Evolutionary conservation across 2,888 invertebrate genomes (phyloP).

Genomic region (Drosophila testacea): DNA sequence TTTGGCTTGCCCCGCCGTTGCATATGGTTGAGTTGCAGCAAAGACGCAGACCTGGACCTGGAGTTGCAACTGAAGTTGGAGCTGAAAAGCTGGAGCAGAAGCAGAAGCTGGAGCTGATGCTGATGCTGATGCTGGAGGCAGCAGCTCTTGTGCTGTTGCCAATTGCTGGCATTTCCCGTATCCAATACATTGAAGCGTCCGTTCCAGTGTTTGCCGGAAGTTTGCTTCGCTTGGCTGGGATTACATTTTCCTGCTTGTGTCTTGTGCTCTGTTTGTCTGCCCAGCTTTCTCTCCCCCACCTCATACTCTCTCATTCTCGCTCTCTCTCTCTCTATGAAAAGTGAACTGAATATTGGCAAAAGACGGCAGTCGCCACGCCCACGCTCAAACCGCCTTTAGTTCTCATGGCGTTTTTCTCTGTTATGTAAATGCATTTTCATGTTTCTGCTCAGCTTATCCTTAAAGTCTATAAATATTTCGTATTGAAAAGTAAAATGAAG

Average conservation of each 20-base stretch:
- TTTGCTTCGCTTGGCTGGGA: conserved; percentile 79
- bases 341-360: conserved; percentile 45
- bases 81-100: conserved; percentile 21
- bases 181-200: conserved; percentile 78
- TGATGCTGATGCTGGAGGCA: conserved; percentile 3
- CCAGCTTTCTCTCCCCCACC: conserved; percentile 12
- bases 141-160: conserved; percentile 60
- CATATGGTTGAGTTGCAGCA: conserved; percentile 30
- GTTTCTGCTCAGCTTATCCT: conserved; percentile 74
- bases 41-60: conserved; percentile 19
- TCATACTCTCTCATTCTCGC: neutral
- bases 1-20: conserved; percentile 14
- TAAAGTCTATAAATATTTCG: conserved; percentile 77
- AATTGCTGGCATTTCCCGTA: conserved; percentile 77
- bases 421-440: conserved; percentile 80
- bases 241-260: conserved; percentile 76
- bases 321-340: conserved; percentile 9
- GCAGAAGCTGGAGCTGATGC: conserved; percentile 3
- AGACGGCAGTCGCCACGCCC: conserved; percentile 40
- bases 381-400: neutral
- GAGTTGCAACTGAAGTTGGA: conserved; percentile 23
- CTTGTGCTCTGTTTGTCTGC: conserved; percentile 53
- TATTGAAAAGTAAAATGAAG: conserved; percentile 73
- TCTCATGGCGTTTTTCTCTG: conserved; percentile 25
- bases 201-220: conserved; percentile 77